Conservation (phyloP, 2,113 vertebrate species). For the Hippocampus abdominalis region DNA sequence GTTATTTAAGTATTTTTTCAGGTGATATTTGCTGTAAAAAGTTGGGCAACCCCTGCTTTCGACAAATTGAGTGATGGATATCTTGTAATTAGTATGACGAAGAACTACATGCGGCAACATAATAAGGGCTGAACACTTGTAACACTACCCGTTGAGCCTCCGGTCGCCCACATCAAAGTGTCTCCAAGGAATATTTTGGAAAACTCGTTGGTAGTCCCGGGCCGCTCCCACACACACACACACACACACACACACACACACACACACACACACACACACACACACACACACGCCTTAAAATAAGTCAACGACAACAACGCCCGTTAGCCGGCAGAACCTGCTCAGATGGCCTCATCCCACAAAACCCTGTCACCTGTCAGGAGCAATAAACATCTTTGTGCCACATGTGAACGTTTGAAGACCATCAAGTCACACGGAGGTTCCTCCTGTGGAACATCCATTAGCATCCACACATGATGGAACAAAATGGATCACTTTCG, state of each 20-base stretch:
- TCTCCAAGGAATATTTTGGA: conserved; percentile 37
- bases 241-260: conserved; percentile 1
- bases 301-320: conserved; percentile 35
- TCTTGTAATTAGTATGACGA: conserved; percentile 11
- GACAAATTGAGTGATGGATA: neutral
- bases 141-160: conserved; percentile 27
- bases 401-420: conserved; percentile 47
- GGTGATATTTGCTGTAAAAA: neutral
- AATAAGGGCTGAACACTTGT: conserved; percentile 5
- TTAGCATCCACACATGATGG: conserved; percentile 9
- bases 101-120: neutral
- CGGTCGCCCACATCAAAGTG: conserved; percentile 34
- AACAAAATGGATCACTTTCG: neutral
- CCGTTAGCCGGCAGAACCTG: conserved; percentile 1
- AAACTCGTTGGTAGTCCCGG: conserved; percentile 28
- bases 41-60: neutral
- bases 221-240: conserved; percentile 50
- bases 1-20: too few relatives aligned
- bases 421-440: conserved; percentile 31
- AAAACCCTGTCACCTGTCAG: conserved; percentile 57
- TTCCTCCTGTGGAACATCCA: conserved; percentile 46
- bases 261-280: conserved; percentile 3
- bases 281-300: conserved; percentile 38
- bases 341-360: conserved; percentile 18
- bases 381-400: conserved; percentile 42